phyloP scores from a whole-genome alignment of 2,888 invertebrate genomes.

The Tenthredo mesomela region DNA sequence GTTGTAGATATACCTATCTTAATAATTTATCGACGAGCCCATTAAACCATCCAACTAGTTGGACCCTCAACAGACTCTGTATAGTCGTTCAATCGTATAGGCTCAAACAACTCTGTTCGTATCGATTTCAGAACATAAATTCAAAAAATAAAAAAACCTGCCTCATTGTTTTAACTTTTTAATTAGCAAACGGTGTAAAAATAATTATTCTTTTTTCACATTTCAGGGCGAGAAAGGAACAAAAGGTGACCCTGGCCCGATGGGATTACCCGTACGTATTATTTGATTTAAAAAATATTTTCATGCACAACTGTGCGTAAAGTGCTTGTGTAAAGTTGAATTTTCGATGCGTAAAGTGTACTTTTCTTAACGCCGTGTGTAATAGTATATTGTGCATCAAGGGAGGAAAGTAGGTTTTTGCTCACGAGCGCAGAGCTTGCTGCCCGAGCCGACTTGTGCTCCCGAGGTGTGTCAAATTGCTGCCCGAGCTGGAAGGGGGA shows the following conservation, averaged over 20 bases:
- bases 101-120: background rate
- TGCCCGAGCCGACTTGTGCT: too few species aligned
- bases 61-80: background rate
- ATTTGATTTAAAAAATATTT: background rate
- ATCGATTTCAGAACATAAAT: background rate
- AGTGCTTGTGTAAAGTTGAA: too few species aligned
- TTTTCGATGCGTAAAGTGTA: too few species aligned
- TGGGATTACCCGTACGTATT: conserved; percentile 95
- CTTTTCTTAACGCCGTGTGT: too few species aligned
- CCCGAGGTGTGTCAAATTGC: too few species aligned
- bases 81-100: background rate
- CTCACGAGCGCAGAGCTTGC: too few species aligned
- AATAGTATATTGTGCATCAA: too few species aligned
- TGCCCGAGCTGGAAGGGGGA: too few species aligned
- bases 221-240: conserved; percentile 90
- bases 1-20: conserved; percentile 36
- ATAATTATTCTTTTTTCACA: conserved; percentile 58
- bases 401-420: too few species aligned
- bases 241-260: conserved; percentile 94
- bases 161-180: background rate
- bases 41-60: conserved; percentile 23
- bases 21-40: conserved; percentile 25
- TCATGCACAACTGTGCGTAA: too few species aligned
- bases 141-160: background rate
- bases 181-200: background rate